A percentile compares a stretch with the other conserved stretches of the same genome.
Conservation (phyloP, 2,888 invertebrate genomes). For the Melipona beecheii region DNA sequence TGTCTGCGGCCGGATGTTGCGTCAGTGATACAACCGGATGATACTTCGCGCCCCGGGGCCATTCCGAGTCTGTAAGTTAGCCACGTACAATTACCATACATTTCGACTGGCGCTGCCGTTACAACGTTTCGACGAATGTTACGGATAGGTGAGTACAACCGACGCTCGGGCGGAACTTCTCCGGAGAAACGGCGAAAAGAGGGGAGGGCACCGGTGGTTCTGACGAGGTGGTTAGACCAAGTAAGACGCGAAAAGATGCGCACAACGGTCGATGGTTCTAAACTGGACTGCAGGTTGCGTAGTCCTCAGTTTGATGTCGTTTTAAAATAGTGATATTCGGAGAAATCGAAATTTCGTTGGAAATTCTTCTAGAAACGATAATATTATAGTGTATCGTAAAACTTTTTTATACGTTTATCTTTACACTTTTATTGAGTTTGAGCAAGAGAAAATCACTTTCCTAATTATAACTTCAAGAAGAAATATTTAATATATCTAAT, state of each 20-base stretch:
- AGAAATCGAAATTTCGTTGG: too few relatives aligned
- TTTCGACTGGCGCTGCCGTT: slow-evolving; percentile 75
- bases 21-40: slow-evolving; percentile 77
- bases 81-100: slow-evolving; percentile 81
- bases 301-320: too few relatives aligned
- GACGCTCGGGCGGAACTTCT: slow-evolving; percentile 57
- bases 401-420: too few relatives aligned
- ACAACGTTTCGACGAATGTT: slow-evolving; percentile 76
- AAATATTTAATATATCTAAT: too few relatives aligned
- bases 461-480: too few relatives aligned
- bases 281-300: too few relatives aligned
- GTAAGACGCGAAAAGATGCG: slow-evolving; percentile 24
- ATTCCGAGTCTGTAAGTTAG: slow-evolving; percentile 80
- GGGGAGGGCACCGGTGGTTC: not conserved
- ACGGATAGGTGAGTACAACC: slow-evolving; percentile 74
- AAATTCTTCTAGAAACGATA: too few relatives aligned
- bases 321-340: too few relatives aligned
- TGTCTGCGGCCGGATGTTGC: slow-evolving; percentile 73
- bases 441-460: too few relatives aligned
- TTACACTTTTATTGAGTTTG: too few relatives aligned
- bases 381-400: too few relatives aligned
- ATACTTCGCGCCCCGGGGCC: slow-evolving; percentile 78
- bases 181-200: slow-evolving; percentile 26
- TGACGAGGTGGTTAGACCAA: not conserved
- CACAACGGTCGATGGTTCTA: not conserved